Evolutionary conservation across 2,797 vertebrate genomes (phyloP).

Genomic region (Ctenopoma kingsleyae): DNA sequence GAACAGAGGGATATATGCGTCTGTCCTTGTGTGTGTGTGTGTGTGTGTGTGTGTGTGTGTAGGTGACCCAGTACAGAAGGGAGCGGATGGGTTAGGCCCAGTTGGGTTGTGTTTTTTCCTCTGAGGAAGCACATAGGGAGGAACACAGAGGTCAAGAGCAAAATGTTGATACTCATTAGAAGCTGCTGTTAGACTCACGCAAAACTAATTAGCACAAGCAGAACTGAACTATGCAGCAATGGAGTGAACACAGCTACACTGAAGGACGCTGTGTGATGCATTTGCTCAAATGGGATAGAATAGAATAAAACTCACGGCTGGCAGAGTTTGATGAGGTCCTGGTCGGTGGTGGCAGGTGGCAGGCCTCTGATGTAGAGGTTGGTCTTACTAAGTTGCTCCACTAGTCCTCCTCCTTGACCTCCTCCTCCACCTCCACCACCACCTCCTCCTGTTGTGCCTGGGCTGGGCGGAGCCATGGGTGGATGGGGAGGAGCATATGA

Average conservation of each 20-base stretch:
- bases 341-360: conserved; percentile 97
- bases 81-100: conserved; percentile 71
- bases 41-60: conserved; percentile 1
- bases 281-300: background rate
- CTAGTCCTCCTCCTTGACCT: conserved; percentile 87
- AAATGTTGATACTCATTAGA: conserved; percentile 71
- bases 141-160: conserved; percentile 66
- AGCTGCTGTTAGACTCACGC: conserved; percentile 56
- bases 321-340: conserved; percentile 99
- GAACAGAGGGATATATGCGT: background rate
- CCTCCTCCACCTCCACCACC: conserved; percentile 67
- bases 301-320: conserved; percentile 92
- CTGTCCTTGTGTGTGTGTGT: background rate
- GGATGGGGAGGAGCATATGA: conserved; percentile 98
- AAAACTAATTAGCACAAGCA: conserved; percentile 64
- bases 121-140: conserved; percentile 63
- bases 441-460: conserved; percentile 93
- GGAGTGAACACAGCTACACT: conserved; percentile 27
- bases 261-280: conserved; percentile 11
- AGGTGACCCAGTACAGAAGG: conserved; percentile 18
- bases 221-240: conserved; percentile 36
- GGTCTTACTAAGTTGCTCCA: conserved; percentile 99
- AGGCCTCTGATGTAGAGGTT: conserved; percentile 99
- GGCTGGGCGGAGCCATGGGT: conserved; percentile 99
- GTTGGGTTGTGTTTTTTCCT: conserved; percentile 68